phyloP scores from a whole-genome alignment of 2,113 vertebrate species.

The Phyllopteryx taeniolatus region DNA sequence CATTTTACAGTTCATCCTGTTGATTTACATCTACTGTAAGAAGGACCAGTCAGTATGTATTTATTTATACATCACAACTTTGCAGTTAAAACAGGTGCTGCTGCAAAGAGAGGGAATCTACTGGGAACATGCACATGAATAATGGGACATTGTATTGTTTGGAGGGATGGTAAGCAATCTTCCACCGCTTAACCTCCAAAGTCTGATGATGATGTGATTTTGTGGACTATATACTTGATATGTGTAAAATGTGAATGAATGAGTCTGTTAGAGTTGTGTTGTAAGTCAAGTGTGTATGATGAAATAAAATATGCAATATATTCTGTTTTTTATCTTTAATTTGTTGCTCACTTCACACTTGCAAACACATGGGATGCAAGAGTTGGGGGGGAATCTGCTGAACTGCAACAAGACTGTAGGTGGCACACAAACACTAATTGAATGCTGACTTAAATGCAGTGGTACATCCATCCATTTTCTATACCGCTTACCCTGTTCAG shows the following conservation, averaged over 20 bases:
- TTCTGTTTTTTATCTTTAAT: not conserved
- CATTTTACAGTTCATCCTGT: not conserved
- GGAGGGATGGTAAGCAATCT: conserved; percentile 22
- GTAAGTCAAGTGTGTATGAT: conserved; percentile 30
- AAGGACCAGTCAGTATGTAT: conserved; percentile 10
- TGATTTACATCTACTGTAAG: conserved; percentile 14
- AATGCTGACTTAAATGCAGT: not conserved
- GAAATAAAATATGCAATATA: conserved; percentile 37
- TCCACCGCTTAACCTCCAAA: conserved; percentile 49
- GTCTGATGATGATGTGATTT: conserved; percentile 54
- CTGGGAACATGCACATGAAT: conserved; percentile 28
- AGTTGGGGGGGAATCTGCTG: not conserved
- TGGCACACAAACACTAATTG: not conserved
- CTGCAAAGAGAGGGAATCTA: conserved; percentile 28
- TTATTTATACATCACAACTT: not conserved
- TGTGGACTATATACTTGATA: conserved; percentile 51
- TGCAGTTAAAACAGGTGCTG: conserved; percentile 21
- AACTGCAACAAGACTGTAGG: conserved; percentile 8
- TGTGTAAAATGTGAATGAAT: conserved; percentile 50
- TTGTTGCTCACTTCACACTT: not conserved
- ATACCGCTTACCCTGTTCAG: not conserved
- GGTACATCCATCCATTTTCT: too few species aligned
- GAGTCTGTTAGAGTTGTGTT: conserved; percentile 41
- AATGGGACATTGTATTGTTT: conserved; percentile 52
- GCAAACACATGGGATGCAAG: not conserved